phyloP scores from a whole-genome alignment of 2,888 invertebrate species.

The Subacronicta megacephala region DNA sequence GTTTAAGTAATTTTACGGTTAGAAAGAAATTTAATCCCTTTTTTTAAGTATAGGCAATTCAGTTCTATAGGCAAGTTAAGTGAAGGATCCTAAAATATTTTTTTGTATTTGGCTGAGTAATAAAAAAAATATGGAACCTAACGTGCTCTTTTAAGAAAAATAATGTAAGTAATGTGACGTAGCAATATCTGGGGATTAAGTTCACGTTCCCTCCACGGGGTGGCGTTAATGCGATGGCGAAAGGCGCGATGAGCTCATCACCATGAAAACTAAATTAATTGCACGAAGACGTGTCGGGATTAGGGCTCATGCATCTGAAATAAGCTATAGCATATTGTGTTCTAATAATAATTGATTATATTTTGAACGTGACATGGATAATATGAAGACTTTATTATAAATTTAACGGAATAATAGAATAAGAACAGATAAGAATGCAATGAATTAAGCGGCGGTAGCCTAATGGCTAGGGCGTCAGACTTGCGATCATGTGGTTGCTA shows the following conservation, averaged over 20 bases:
- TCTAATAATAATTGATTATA: constrained; percentile 34
- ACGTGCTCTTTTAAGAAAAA: constrained; percentile 18
- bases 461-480: no score
- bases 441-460: no score
- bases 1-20: no score
- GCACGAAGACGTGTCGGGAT: constrained; percentile 58
- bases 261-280: constrained; percentile 67
- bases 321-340: constrained; percentile 43
- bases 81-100: not conserved
- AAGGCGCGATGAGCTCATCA: constrained; percentile 59
- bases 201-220: constrained; percentile 39
- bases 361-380: constrained; percentile 9
- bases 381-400: not conserved
- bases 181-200: constrained; percentile 54
- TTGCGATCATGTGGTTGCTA: no score
- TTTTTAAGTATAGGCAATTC: not conserved
- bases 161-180: constrained; percentile 38
- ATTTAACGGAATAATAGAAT: no score
- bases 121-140: not conserved
- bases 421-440: no score
- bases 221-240: constrained; percentile 44
- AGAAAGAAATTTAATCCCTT: not conserved
- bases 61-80: no score
- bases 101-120: not conserved
- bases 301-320: constrained; percentile 56